Percentiles rank a stretch among this genome's conserved stretches.
These are phyloP conservation scores for Zophobas morio DNA, from an alignment of 1,140 invertebrate species.

Conservation along the genomic window DNA sequence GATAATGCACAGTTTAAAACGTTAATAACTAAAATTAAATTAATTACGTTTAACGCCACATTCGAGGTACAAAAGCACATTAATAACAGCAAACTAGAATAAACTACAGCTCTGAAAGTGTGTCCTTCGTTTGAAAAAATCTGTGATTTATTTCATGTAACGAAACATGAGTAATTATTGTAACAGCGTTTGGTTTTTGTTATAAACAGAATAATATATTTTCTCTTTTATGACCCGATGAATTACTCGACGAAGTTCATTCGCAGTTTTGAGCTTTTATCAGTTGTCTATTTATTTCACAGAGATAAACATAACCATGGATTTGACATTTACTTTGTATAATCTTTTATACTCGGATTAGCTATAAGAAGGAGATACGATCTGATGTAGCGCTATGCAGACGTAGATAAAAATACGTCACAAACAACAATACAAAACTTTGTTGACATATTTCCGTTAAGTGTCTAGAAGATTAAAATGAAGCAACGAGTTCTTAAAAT, in stretches of 20 bases:
- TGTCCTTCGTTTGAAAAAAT: too few species aligned
- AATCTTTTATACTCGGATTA: slow-evolving; percentile 4
- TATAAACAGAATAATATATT: not conserved
- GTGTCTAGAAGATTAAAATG: slow-evolving; percentile 16
- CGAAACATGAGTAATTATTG: too few species aligned
- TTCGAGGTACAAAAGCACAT: too few species aligned
- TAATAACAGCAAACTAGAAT: too few species aligned
- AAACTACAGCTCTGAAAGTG: too few species aligned
- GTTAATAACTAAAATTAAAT: too few species aligned
- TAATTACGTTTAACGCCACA: too few species aligned
- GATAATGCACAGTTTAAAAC: too few species aligned
- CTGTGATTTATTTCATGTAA: too few species aligned
- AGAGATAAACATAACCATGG: not conserved
- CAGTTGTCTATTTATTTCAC: slow-evolving; percentile 2
- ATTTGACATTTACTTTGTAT: slow-evolving; percentile 10
- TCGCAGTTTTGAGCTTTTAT: not conserved
- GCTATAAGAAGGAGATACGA: not conserved
- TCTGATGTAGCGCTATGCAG: slow-evolving; percentile 3
- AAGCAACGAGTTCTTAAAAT: slow-evolving; percentile 10
- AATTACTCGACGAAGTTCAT: not conserved
- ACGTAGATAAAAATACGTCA: slow-evolving; percentile 6
- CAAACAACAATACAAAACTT: slow-evolving; percentile 16
- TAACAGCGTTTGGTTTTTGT: too few species aligned
- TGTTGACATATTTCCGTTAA: slow-evolving; percentile 22
- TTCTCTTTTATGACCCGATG: not conserved